Conservation (phyloP, 2,888 invertebrate genomes). For the Trissolcus japonicus region DNA sequence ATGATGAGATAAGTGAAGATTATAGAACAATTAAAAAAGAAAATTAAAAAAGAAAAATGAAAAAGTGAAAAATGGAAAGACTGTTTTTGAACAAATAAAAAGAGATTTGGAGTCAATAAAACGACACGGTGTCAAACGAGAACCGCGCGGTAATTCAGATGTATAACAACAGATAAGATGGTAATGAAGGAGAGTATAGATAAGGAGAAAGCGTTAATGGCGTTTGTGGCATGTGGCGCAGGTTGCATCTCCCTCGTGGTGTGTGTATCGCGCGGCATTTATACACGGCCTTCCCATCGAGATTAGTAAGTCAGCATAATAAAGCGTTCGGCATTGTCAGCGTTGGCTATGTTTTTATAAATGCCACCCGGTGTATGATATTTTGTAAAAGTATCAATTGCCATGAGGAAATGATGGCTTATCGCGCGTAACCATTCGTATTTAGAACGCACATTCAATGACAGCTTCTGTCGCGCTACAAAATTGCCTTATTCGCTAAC, state of each 20-base stretch:
- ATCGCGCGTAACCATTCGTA: conserved; percentile 57
- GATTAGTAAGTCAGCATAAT: conserved; percentile 53
- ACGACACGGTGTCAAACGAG: conserved; percentile 3
- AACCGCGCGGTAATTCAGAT: conserved; percentile 43
- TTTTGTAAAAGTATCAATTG: conserved; percentile 49
- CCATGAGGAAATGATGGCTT: conserved; percentile 53
- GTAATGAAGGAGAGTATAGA: conserved; percentile 55
- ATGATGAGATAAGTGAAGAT: too few species aligned
- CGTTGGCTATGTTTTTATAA: neutral
- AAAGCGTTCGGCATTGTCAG: conserved; percentile 45
- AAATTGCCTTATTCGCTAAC: conserved; percentile 50
- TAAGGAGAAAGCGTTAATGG: conserved; percentile 58
- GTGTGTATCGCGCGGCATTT: conserved; percentile 1
- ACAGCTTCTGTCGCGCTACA: conserved; percentile 58
- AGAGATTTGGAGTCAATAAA: too few species aligned
- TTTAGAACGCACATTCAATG: conserved; percentile 52
- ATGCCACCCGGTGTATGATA: conserved; percentile 2
- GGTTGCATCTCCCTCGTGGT: conserved; percentile 41
- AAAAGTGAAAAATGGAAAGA: too few species aligned
- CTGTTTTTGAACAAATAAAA: too few species aligned
- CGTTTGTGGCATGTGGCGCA: conserved; percentile 50
- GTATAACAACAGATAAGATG: conserved; percentile 57
- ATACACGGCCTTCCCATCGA: conserved; percentile 48
- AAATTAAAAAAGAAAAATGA: too few species aligned
- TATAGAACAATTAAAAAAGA: too few species aligned